phyloP scores from a whole-genome alignment of 2,888 invertebrate genomes.

The Tigriopus californicus region DNA sequence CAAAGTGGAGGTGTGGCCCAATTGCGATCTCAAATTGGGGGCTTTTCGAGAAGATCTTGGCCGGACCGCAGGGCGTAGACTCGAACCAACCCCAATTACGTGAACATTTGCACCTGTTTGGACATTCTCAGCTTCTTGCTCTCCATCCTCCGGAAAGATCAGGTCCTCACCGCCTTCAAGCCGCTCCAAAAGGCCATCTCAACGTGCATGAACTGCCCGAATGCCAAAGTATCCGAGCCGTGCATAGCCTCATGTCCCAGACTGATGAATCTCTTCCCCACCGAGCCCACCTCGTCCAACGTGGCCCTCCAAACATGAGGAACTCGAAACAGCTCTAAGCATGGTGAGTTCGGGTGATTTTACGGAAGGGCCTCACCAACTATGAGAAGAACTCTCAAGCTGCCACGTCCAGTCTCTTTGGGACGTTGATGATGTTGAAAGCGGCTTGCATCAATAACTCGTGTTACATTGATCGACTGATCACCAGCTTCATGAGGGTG shows the following conservation, averaged over 20 bases:
- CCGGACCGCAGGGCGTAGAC: constrained; percentile 21
- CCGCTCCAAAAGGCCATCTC: constrained; percentile 73
- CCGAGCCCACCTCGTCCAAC: constrained; percentile 59
- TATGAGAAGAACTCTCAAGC: constrained; percentile 66
- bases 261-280: constrained; percentile 70
- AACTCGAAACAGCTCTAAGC: constrained; percentile 74
- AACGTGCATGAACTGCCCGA: constrained; percentile 67
- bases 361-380: constrained; percentile 55
- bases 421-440: constrained; percentile 87
- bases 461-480: constrained; percentile 74
- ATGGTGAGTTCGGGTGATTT: constrained; percentile 54
- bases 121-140: constrained; percentile 74
- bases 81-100: constrained; percentile 46
- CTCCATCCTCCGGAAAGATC: constrained; percentile 62
- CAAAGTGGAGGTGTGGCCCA: constrained; percentile 82
- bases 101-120: constrained; percentile 77
- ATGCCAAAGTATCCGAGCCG: constrained; percentile 74
- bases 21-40: constrained; percentile 67
- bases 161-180: constrained; percentile 61
- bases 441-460: constrained; percentile 83
- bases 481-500: constrained; percentile 77
- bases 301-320: constrained; percentile 69
- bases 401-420: constrained; percentile 58
- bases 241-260: constrained; percentile 70
- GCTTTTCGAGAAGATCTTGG: constrained; percentile 75